A percentile compares a stretch with the other conserved stretches of the same genome.
phyloP scores from a whole-genome alignment of 2,113 vertebrate species.

The Ivindomyrus marchei region DNA sequence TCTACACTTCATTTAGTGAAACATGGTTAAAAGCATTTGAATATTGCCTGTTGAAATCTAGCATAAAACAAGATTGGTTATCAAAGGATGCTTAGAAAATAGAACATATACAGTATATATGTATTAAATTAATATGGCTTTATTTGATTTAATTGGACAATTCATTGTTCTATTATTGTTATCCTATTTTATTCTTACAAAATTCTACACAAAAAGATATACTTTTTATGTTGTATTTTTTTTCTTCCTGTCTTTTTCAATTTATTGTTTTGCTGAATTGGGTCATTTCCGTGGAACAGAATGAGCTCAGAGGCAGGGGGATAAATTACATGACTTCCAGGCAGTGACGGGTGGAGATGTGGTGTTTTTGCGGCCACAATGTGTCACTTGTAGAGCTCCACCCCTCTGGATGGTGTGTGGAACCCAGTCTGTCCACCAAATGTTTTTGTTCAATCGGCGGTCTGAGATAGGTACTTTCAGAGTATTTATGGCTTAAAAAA shows the following conservation, averaged over 20 bases:
- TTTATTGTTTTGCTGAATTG: constrained; percentile 28
- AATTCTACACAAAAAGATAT: background rate
- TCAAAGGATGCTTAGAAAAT: background rate
- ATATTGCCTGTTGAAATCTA: background rate
- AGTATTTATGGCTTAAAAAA: constrained; percentile 40
- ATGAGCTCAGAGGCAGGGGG: constrained; percentile 25
- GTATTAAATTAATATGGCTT: background rate
- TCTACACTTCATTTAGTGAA: background rate
- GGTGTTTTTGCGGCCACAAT: constrained; percentile 18
- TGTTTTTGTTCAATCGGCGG: constrained; percentile 31
- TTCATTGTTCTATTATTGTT: constrained; percentile 25
- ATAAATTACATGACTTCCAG: constrained; percentile 24
- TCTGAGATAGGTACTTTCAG: constrained; percentile 31
- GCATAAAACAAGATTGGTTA: background rate
- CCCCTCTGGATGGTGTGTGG: constrained; percentile 6
- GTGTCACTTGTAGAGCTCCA: background rate
- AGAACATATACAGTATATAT: background rate
- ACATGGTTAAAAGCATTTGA: background rate
- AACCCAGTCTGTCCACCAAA: constrained; percentile 10
- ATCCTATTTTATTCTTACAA: background rate
- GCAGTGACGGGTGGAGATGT: constrained; percentile 25
- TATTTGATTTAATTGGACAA: background rate
- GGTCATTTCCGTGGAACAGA: constrained; percentile 31
- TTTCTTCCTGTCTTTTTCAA: constrained; percentile 29
- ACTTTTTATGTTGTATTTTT: constrained; percentile 1